Conservation (phyloP, 1,140 invertebrate species). For the Heliothis virescens region DNA sequence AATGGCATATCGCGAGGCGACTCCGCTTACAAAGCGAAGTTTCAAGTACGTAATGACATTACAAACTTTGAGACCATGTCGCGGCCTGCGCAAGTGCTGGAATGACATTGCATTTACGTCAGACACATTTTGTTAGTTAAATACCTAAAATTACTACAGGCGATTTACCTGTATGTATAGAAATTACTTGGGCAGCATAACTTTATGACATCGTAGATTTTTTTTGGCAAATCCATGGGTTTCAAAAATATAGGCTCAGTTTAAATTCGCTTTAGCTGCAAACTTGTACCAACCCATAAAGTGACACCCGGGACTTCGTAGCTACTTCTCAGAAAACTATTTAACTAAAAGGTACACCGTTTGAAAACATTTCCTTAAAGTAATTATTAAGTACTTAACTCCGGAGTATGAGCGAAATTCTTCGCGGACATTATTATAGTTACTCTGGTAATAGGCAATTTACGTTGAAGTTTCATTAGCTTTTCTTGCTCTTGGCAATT, state of each 20-base stretch:
- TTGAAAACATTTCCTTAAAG: constrained; percentile 72
- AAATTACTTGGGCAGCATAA: too few species aligned
- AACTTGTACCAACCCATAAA: constrained; percentile 45
- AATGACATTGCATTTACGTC: background rate
- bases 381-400: constrained; percentile 72
- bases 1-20: constrained; percentile 47
- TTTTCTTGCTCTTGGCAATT: constrained; percentile 17
- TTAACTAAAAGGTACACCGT: constrained; percentile 72
- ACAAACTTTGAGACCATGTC: constrained; percentile 60
- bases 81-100: background rate
- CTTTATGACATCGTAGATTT: background rate
- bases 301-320: constrained; percentile 51
- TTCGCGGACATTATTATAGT: constrained; percentile 57
- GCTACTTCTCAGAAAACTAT: constrained; percentile 56
- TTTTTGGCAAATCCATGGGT: background rate
- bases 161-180: too few species aligned
- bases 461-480: constrained; percentile 38
- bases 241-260: too few species aligned
- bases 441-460: constrained; percentile 57
- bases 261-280: background rate
- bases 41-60: constrained; percentile 65
- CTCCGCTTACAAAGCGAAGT: constrained; percentile 63
- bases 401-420: constrained; percentile 56
- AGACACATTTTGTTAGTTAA: too few species aligned
- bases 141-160: background rate